These are phyloP conservation scores for Epiblema foenella DNA, from an alignment of 2,888 invertebrate genomes.

Conservation along the genomic window DNA sequence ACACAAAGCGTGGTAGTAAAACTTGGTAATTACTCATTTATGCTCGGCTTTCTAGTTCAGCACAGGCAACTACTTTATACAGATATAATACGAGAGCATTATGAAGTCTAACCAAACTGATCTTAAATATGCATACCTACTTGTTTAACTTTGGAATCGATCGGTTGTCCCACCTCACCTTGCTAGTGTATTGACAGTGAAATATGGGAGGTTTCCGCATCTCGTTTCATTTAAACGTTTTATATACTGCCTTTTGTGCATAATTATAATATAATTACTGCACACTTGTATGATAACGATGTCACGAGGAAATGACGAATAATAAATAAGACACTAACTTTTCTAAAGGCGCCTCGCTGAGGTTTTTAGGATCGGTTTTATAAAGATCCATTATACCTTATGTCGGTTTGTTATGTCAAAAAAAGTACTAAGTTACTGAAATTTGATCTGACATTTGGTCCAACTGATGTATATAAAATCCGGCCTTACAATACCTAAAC, in stretches of 20 bases:
- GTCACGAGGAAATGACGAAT: conserved; percentile 7
- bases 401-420: too few species aligned
- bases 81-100: conserved; percentile 31
- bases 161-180: conserved; percentile 14
- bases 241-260: conserved; percentile 13
- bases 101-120: conserved; percentile 24
- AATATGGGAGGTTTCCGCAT: conserved; percentile 28
- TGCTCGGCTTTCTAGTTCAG: conserved; percentile 23
- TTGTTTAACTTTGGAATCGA: conserved; percentile 35
- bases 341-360: not conserved
- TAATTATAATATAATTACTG: not conserved
- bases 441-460: too few species aligned
- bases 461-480: too few species aligned
- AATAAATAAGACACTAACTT: conserved; percentile 7
- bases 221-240: conserved; percentile 24
- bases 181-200: conserved; percentile 24
- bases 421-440: too few species aligned
- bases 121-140: conserved; percentile 26
- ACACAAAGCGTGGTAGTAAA: conserved; percentile 19
- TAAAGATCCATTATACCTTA: too few species aligned
- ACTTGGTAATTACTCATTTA: conserved; percentile 34
- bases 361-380: too few species aligned
- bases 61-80: conserved; percentile 13
- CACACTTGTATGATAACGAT: conserved; percentile 19
- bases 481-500: too few species aligned